Conservation (phyloP, 2,888 invertebrate genomes). For the Sympetrum striolatum region DNA sequence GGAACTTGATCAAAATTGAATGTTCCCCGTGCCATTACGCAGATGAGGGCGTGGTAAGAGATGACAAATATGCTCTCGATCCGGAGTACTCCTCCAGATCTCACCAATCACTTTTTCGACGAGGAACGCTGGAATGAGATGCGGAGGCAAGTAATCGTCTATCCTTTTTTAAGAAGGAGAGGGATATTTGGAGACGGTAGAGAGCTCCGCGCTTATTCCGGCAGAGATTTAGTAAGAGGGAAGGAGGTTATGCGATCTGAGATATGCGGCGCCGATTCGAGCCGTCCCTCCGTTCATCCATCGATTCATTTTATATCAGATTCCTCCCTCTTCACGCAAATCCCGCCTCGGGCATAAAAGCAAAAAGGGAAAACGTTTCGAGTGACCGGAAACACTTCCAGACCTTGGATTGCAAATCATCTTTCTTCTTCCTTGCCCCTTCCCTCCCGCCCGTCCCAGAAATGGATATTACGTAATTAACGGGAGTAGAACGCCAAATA, state of each 20-base stretch:
- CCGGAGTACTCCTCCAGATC: not conserved
- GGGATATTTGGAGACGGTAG: not conserved
- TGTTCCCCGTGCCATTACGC: conserved; percentile 21
- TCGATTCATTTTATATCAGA: conserved; percentile 30
- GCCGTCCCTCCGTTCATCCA: not conserved
- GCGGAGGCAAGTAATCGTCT: not conserved
- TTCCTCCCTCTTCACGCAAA: not conserved
- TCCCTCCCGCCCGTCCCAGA: not conserved
- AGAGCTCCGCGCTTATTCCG: not conserved
- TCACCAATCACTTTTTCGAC: not conserved
- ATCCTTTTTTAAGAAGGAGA: not conserved
- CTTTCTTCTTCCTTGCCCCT: not conserved
- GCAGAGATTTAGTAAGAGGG: not conserved
- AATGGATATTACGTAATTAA: conserved; percentile 27
- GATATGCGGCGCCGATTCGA: conserved; percentile 1
- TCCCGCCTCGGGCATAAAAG: not conserved
- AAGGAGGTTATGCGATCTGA: not conserved
- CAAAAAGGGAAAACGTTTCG: not conserved
- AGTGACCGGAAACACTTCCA: conserved; percentile 30
- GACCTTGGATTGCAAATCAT: not conserved
- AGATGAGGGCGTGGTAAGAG: conserved; percentile 2
- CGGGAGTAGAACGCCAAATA: not conserved
- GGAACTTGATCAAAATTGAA: conserved; percentile 7
- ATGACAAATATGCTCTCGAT: not conserved
- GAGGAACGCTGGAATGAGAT: not conserved